Evolutionary conservation across 2,888 invertebrate species (phyloP), one percentile per base, ranked within the genome.

Genomic region (Poecilus cupreus): DNA sequence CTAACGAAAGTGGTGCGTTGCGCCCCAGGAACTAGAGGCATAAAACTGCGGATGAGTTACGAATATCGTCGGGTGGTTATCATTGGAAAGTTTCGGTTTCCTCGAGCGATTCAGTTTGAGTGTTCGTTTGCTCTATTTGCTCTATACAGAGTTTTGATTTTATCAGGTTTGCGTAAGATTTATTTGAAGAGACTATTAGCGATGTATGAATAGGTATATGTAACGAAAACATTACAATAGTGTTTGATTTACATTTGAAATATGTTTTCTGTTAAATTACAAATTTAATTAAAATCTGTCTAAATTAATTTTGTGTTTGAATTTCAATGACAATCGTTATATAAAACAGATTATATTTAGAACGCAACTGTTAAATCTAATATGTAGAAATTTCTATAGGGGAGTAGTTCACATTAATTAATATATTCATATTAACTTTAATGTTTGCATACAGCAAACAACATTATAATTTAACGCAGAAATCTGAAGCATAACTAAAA

Each of bases 1-100:
- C 54, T 76, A 57, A 54, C 39, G 49, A 74, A 74, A 74, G 51
- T 74, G 51, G 51, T 68, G 64, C 64, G 64, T 68, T 37, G 32
- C 32, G 24, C 24, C 49, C 13, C 32, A n/a, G 13, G 51, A 18
- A 26, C 26, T 32, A 46, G 32, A 49, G 26, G 51, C 51, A 32
- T 51, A 39, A 74, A 74, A 74, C 24, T 72, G 46, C 22, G 26
- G 24, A 46, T n/a, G 72, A 72, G 46, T 72, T 72, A 22, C 20
- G 39, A 16, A 43, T 72, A 46, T 43, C 22, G 20, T 5, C 22
- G 18, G 43, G 1, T 43, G 22, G 72, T 46, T 72, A 60, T 32
- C 60, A 60, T 46, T n/a, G 18, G 43, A 46, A 46, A 26, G 3
- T 68, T 20, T 32, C 8, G n/a, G n/a, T n/a, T n/a, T 22, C 22